Base-by-base conservation (phyloP, 2,888 invertebrate genomes). In the Rugalucina vietnamica region DNA sequence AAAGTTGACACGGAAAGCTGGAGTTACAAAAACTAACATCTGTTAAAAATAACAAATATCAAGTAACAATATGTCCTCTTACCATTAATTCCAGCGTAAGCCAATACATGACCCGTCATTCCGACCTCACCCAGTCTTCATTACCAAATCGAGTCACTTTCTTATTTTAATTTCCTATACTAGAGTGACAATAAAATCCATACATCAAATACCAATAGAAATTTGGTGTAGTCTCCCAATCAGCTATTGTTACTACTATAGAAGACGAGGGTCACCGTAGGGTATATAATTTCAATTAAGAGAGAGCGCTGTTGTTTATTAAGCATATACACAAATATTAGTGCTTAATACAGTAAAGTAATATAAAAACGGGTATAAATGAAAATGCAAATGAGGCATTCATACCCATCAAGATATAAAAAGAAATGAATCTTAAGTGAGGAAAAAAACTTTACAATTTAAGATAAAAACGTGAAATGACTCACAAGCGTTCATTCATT, bases 201-300 rank as follows among this genome's bases (percentile, higher is more conserved):
- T 65, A 65, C 88, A 90, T 91, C 86, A 86, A 90, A 91, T 88
- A 88, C 91, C 91, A 89, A 91, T 90, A 88, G 87, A 87, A 90
- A 88, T 88, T 89, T 85, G 89, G 89, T 87, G 88, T 88, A 88
- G 88, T 87, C 87, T 84, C 84, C 85, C 89, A 87, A 91, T 86
- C 74, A 85, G 76, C 87, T 88, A 91, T 90, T 90, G 90, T 90
- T 83, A 86, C 83, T 78, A 36, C 78, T 75, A n/a, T n/a, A n/a
- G n/a, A n/a, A 81, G 76, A 60, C 78, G 54, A 89, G 87, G 91
- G 90, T 90, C 90, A 90, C 88, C 84, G 82, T 88, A 70, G 88
- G 88, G 88, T 85, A 85, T 88, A 88, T 83, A 84, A 83, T 88
- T 89, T 90, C 89, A 89, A 89, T 90, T 90, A 89, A 83, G 76